Evolutionary conservation across 2,113 vertebrate species (phyloP).

Genomic region (Chlamydotis undulata): DNA sequence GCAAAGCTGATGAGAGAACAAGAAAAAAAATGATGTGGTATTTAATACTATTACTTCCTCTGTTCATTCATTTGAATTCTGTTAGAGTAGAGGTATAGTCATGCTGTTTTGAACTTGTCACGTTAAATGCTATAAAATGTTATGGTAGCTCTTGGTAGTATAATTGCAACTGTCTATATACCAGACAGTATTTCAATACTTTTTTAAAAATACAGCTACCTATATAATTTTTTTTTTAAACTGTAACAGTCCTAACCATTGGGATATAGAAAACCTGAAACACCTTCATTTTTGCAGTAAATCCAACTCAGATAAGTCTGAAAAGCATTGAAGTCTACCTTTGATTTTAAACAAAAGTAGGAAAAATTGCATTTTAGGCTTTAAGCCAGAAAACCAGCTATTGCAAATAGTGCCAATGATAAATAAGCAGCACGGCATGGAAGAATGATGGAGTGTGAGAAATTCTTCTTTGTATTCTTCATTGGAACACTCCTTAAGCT

Average conservation of each 20-base stretch:
- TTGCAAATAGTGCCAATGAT: not conserved
- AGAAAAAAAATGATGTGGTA: not conserved
- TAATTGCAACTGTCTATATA: not conserved
- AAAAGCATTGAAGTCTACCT: not conserved
- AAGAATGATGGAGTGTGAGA: not conserved
- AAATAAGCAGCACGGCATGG: not conserved
- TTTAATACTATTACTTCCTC: conserved; percentile 7
- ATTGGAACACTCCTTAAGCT: not conserved
- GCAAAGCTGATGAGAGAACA: conserved; percentile 30
- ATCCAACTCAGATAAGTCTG: not conserved
- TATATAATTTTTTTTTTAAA: not conserved
- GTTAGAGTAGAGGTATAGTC: not conserved
- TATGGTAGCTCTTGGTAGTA: not conserved
- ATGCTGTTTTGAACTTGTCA: conserved; percentile 6
- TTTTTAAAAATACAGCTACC: not conserved
- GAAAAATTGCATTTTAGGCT: not conserved
- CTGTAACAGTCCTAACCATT: not conserved
- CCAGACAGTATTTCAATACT: not conserved
- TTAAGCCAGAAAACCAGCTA: not conserved
- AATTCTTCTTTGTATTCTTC: not conserved
- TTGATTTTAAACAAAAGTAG: not conserved
- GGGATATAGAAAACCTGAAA: not conserved
- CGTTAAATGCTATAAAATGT: not conserved
- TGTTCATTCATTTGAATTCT: conserved; percentile 28
- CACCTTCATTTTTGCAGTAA: not conserved